Percentiles rank a stretch among this genome's conserved stretches.
Evolutionary conservation across 2,888 invertebrate species (phyloP).

Genomic region (Nipponacmea schrenckii): DNA sequence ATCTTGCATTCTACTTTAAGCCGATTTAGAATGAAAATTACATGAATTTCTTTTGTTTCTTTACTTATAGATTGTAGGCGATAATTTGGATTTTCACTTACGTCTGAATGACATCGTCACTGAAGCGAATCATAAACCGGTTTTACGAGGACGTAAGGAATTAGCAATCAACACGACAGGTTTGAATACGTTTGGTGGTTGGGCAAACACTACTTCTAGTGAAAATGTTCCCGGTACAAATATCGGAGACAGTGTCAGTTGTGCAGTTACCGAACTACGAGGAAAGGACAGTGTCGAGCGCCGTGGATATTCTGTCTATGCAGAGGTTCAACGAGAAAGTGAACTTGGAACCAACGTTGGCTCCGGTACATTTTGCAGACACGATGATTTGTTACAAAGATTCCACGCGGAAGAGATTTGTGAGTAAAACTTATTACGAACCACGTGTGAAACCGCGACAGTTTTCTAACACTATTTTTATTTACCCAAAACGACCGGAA

Average conservation of each 20-base stretch:
- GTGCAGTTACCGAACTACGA: conserved; percentile 46
- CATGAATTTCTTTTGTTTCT: neutral
- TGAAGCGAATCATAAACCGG: conserved; percentile 13
- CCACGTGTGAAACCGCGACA: conserved; percentile 48
- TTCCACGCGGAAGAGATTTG: conserved; percentile 48
- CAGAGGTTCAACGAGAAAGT: conserved; percentile 52
- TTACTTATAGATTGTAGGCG: neutral
- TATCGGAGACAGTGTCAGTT: conserved; percentile 50
- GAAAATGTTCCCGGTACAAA: conserved; percentile 38
- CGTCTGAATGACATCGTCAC: conserved; percentile 19
- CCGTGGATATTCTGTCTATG: conserved; percentile 42
- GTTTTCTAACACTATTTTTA: conserved; percentile 51
- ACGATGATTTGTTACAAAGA: conserved; percentile 47
- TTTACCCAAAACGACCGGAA: conserved; percentile 47
- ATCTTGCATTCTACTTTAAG: no score
- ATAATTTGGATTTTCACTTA: neutral
- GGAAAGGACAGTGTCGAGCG: conserved; percentile 43
- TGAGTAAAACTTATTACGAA: conserved; percentile 53
- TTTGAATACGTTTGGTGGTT: neutral
- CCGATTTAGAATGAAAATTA: no score
- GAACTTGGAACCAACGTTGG: conserved; percentile 44
- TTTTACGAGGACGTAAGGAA: neutral
- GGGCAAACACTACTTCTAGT: neutral
- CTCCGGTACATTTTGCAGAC: conserved; percentile 47
- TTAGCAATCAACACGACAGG: neutral